phyloP scores from a whole-genome alignment of 2,113 vertebrate species.

The Rattus rattus region DNA sequence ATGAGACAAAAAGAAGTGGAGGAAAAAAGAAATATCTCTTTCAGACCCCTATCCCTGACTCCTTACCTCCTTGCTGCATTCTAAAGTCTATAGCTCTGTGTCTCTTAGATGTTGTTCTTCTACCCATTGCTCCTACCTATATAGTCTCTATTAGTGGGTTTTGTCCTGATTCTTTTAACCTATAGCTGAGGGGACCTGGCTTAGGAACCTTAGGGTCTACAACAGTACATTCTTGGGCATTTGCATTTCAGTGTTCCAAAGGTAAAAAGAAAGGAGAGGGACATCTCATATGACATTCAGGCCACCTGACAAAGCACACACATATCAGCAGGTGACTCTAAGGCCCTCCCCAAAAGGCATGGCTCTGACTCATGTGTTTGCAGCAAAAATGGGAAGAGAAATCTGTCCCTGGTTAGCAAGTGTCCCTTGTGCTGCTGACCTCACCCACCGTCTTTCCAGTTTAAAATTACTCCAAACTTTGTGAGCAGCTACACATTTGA shows the following conservation, averaged over 20 bases:
- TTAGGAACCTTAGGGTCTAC: background rate
- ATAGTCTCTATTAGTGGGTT: background rate
- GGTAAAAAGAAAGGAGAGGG: background rate
- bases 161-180: background rate
- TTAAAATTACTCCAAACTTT: background rate
- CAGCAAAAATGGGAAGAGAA: constrained; percentile 14
- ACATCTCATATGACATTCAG: constrained; percentile 15
- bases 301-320: background rate
- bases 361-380: background rate
- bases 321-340: background rate
- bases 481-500: background rate
- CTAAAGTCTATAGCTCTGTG: background rate
- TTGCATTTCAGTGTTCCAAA: background rate
- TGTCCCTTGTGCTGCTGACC: background rate
- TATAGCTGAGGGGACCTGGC: background rate
- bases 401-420: background rate
- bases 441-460: background rate
- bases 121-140: background rate
- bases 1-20: background rate
- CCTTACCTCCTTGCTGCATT: too few species aligned
- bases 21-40: background rate
- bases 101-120: background rate
- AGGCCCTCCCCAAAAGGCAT: background rate
- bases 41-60: background rate
- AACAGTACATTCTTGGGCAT: background rate